phyloP scores from a whole-genome alignment of 2,888 invertebrate species.

The Lamellibrachia columna region DNA sequence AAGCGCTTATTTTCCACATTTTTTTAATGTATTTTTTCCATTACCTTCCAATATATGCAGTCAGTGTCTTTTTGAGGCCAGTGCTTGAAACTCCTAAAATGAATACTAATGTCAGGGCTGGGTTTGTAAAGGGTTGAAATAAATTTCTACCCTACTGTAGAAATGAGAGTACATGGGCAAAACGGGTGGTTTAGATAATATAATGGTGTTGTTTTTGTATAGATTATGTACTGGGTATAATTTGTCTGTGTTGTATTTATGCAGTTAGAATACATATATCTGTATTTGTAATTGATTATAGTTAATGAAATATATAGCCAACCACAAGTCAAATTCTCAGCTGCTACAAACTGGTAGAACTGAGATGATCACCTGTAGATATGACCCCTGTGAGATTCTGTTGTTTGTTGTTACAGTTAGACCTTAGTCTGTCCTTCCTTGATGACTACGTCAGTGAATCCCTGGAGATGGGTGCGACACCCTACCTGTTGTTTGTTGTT shows the following conservation, averaged over 20 bases:
- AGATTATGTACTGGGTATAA: no score
- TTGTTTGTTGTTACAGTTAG: constrained; percentile 40
- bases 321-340: background rate
- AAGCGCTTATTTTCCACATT: no score
- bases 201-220: no score
- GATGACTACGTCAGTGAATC: constrained; percentile 50
- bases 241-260: background rate
- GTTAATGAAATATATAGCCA: background rate
- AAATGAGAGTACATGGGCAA: no score
- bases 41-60: no score
- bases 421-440: constrained; percentile 52
- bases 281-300: background rate
- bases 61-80: no score
- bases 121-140: no score
- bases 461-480: constrained; percentile 46
- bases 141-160: no score
- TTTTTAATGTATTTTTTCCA: no score
- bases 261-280: background rate
- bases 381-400: background rate
- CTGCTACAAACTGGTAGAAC: background rate
- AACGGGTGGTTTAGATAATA: background rate
- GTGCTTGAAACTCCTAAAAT: no score
- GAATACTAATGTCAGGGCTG: no score
- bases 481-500: constrained; percentile 41
- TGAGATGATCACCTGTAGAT: background rate